A percentile compares a stretch with the other conserved stretches of the same genome.
These are phyloP conservation scores for Prionace glauca DNA, from an alignment of 2,797 vertebrate genomes.

Conservation along the genomic window DNA sequence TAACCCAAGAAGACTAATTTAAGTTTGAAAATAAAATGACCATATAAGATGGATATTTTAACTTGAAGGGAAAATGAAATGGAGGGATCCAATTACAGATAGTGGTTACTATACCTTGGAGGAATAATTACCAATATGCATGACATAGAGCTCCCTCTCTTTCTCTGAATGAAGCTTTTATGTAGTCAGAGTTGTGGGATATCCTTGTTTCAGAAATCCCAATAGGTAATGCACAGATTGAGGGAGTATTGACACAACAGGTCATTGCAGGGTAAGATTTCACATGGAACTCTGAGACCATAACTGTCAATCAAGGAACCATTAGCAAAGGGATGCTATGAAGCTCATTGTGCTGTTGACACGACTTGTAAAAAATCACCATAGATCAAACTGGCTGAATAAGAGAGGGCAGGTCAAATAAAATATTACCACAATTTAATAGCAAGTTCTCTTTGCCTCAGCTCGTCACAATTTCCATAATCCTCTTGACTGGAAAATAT, in stretches of 20 bases:
- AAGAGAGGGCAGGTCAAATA: slow-evolving; percentile 65
- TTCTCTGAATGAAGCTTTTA: slow-evolving; percentile 39
- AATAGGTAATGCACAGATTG: slow-evolving; percentile 43
- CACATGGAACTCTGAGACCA: slow-evolving; percentile 55
- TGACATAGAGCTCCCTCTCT: background rate
- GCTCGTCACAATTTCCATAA: slow-evolving; percentile 51
- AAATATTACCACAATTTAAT: slow-evolving; percentile 67
- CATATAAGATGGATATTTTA: background rate
- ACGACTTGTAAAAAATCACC: slow-evolving; percentile 57
- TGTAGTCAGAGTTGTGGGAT: slow-evolving; percentile 28
- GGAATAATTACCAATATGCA: background rate
- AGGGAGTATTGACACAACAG: slow-evolving; percentile 45
- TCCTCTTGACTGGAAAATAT: slow-evolving; percentile 57
- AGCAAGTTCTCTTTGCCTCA: slow-evolving; percentile 53
- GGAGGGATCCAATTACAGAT: background rate
- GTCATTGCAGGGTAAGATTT: slow-evolving; percentile 48
- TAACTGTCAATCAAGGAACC: slow-evolving; percentile 65
- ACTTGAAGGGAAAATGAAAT: background rate
- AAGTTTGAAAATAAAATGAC: background rate
- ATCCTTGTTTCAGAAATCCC: slow-evolving; percentile 46
- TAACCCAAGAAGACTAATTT: background rate
- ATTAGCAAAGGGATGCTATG: slow-evolving; percentile 57
- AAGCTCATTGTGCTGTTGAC: slow-evolving; percentile 59
- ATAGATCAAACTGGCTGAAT: slow-evolving; percentile 64
- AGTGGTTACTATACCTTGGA: too few species aligned